Evolutionary conservation across 2,113 vertebrate genomes (phyloP).

Genomic region (Gymnorhina tibicen): DNA sequence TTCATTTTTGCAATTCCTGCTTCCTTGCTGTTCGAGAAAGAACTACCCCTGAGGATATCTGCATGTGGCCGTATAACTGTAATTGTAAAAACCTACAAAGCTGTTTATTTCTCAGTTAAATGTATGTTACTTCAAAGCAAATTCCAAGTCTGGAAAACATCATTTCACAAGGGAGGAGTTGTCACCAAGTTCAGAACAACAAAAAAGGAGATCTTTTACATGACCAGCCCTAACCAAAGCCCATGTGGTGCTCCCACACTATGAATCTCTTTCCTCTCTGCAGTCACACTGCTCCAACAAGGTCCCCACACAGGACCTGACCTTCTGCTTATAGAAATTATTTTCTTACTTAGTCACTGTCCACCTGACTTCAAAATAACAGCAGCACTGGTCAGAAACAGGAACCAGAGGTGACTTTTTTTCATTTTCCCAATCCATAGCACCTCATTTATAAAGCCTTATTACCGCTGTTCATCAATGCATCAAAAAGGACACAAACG

Average conservation of each 20-base stretch:
- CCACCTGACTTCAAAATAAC: background rate
- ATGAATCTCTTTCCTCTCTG: background rate
- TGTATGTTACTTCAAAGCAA: background rate
- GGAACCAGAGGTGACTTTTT: background rate
- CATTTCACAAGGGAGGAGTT: background rate
- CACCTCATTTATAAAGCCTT: background rate
- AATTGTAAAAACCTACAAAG: background rate
- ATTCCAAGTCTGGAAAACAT: background rate
- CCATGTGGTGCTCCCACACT: background rate
- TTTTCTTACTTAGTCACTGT: background rate
- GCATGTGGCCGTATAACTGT: background rate
- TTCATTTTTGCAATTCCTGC: background rate
- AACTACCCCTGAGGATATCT: background rate
- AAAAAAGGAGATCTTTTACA: background rate
- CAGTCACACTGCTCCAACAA: background rate
- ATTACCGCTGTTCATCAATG: background rate
- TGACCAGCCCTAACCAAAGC: background rate
- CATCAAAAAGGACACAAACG: background rate
- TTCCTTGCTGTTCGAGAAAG: background rate
- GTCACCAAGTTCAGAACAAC: background rate
- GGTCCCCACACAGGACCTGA: background rate
- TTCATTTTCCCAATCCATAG: background rate
- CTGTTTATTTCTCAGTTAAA: background rate
- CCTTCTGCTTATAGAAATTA: background rate
- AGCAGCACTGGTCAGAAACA: background rate